Percentiles rank a stretch among this genome's conserved stretches.
phyloP scores from a whole-genome alignment of 2,113 vertebrate species.

The Nothobranchius kuhntae region DNA sequence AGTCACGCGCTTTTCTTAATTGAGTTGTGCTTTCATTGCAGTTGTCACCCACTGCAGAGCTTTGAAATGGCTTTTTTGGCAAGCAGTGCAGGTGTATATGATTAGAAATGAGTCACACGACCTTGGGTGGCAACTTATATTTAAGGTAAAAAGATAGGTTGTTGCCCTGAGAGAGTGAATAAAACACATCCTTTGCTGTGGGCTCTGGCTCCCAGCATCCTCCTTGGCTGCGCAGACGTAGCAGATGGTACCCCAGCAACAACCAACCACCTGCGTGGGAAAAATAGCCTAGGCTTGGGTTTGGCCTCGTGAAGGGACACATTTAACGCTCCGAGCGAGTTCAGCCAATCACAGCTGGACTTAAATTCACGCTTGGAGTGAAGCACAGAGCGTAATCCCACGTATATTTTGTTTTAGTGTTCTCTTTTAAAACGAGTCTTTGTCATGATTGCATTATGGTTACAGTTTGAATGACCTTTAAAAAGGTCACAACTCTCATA shows the following conservation, averaged over 20 bases:
- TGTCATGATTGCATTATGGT: conserved; percentile 27
- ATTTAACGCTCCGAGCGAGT: conserved; percentile 54
- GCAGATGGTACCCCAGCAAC: conserved; percentile 53
- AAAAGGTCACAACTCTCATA: conserved; percentile 6
- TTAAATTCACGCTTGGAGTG: conserved; percentile 3
- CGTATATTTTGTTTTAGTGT: conserved; percentile 1
- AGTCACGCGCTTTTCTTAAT: conserved; percentile 39
- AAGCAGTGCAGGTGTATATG: conserved; percentile 29
- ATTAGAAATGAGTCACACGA: conserved; percentile 48
- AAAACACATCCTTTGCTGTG: conserved; percentile 59
- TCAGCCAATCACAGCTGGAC: conserved; percentile 41
- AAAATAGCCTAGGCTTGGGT: conserved; percentile 38
- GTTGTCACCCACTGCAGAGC: conserved; percentile 34
- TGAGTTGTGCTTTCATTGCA: conserved; percentile 55
- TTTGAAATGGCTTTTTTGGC: conserved; percentile 69
- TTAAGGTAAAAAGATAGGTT: conserved; percentile 57
- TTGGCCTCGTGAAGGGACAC: conserved; percentile 28
- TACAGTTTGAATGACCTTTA: conserved; percentile 30
- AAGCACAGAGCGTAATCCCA: conserved; percentile 6
- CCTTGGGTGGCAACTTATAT: conserved; percentile 58
- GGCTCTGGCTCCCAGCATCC: conserved; percentile 47
- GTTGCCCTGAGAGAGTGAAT: conserved; percentile 46
- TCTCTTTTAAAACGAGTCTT: conserved; percentile 25
- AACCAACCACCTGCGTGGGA: conserved; percentile 60
- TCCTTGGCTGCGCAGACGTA: conserved; percentile 54